Evolutionary conservation across 2,888 invertebrate genomes (phyloP), one percentile per base, ranked within the genome.

Genomic region (Spatulosminthurus flaviceps): DNA sequence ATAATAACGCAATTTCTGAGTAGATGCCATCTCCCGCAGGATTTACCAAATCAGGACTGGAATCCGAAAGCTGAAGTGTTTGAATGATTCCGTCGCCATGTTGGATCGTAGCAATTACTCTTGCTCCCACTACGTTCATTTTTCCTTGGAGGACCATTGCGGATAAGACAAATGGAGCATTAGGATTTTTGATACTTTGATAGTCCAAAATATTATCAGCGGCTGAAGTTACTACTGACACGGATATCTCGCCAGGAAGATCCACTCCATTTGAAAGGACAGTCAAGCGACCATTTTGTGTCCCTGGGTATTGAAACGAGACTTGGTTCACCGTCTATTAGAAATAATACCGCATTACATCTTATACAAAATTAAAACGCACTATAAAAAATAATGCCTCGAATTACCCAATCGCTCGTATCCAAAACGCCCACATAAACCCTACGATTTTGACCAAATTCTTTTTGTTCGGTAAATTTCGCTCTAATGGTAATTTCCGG

Each of bases 11-110:
- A 22, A 61, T 41, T 19, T 41, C 75, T 0, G 75, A 75, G 24
- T 75, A 75, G 61, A 73, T 73, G 0, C 73, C 73, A 11, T 75
- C 64, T 4, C 51, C 51, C 2, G 61, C 21, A 9, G n/a, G 22
- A 0, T 29, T 41, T 7, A 34, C 34, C 13, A 64, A 61, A 0
- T 34, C 26, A 22, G 41, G 24, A 5, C 29, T 41, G 22, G 41
- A 41, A 22, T 75, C 64, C 21, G 34, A 61, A 2, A 24, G 28
- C 1, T 19, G 29, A 66, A 24, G 9, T 7, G 11, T 1, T 24
- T 24, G 9, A 41, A 13, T 9, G 4, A 7, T 19, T 19, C 4
- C 16, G 51, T 13, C 16, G 16, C 16, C 16, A 51, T 51, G 21
- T 19, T 34, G 41, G 2, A 75, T 7, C 5, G 16, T 75, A 16